Percentiles rank a stretch among this genome's conserved stretches.
These are phyloP conservation scores for Drosophila subobscura DNA, from an alignment of 1,140 invertebrate genomes.

Conservation along the genomic window DNA sequence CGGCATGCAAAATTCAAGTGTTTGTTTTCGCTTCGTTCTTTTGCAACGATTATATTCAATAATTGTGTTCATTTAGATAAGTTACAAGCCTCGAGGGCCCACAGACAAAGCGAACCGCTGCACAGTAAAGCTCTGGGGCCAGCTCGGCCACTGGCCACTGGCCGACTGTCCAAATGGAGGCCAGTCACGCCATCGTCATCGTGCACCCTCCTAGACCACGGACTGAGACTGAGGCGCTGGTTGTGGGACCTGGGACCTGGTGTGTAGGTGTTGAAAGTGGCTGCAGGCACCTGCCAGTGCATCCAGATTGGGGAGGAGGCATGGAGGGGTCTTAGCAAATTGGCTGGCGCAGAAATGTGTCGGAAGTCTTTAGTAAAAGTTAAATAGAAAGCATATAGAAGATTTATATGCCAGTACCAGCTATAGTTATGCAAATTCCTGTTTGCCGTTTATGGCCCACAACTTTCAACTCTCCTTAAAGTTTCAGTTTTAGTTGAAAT, in stretches of 20 bases:
- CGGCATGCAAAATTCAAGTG: slow-evolving; percentile 66
- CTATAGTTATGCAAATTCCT: slow-evolving; percentile 73
- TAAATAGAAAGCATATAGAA: slow-evolving; percentile 80
- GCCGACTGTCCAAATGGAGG: slow-evolving; percentile 52
- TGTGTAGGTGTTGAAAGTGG: slow-evolving; percentile 78
- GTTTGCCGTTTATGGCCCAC: neutral
- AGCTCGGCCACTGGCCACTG: slow-evolving; percentile 49
- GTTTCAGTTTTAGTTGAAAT: slow-evolving; percentile 1
- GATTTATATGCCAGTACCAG: slow-evolving; percentile 64
- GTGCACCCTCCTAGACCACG: slow-evolving; percentile 24
- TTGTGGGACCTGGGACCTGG: slow-evolving; percentile 10
- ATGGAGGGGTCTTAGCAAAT: slow-evolving; percentile 33
- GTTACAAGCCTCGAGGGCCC: slow-evolving; percentile 68
- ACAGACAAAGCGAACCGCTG: slow-evolving; percentile 37
- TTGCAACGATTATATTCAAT: slow-evolving; percentile 79
- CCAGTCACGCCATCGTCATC: slow-evolving; percentile 72
- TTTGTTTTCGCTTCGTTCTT: slow-evolving; percentile 60
- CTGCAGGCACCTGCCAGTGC: slow-evolving; percentile 41
- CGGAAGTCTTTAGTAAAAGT: slow-evolving; percentile 81
- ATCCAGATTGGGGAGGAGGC: neutral
- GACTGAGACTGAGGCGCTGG: neutral
- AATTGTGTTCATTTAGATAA: slow-evolving; percentile 83
- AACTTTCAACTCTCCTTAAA: neutral
- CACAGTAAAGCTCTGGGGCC: slow-evolving; percentile 36
- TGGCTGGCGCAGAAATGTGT: slow-evolving; percentile 70